Evolutionary conservation across 2,113 vertebrate species (phyloP).

Genomic region (Pterocles orientalis): DNA sequence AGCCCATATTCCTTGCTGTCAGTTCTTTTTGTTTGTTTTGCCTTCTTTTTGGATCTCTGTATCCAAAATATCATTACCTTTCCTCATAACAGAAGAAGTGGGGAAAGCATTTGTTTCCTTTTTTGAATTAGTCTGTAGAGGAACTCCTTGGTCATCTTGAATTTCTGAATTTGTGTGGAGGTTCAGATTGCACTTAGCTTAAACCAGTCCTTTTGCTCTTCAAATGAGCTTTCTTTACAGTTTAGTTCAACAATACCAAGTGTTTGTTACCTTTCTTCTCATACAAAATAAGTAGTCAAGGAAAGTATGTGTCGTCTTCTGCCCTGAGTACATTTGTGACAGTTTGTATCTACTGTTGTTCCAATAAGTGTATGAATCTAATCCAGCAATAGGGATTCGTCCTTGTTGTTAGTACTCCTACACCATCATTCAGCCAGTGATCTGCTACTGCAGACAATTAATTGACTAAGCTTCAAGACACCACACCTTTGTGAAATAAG

Average conservation of each 20-base stretch:
- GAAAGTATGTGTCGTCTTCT: neutral
- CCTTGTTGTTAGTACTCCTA: neutral
- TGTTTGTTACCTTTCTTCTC: neutral
- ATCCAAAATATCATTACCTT: neutral
- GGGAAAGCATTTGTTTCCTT: neutral
- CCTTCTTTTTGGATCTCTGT: neutral
- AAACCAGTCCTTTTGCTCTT: neutral
- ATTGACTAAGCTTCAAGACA: neutral
- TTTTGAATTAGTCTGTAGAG: neutral
- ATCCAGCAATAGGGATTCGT: neutral
- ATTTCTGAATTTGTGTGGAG: neutral
- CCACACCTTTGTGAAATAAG: fast-evolving
- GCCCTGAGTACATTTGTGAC: neutral
- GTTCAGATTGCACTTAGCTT: neutral
- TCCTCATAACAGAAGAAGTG: neutral
- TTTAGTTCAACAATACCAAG: neutral
- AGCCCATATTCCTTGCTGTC: neutral
- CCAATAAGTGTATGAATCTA: neutral
- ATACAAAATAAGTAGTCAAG: neutral
- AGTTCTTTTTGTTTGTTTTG: neutral
- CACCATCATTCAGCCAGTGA: neutral
- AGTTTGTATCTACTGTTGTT: neutral
- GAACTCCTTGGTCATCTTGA: neutral
- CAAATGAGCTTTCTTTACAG: neutral
- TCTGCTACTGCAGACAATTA: neutral